Evolutionary conservation across 1,140 invertebrate species (phyloP).

Genomic region (Trichonephila clavipes): DNA sequence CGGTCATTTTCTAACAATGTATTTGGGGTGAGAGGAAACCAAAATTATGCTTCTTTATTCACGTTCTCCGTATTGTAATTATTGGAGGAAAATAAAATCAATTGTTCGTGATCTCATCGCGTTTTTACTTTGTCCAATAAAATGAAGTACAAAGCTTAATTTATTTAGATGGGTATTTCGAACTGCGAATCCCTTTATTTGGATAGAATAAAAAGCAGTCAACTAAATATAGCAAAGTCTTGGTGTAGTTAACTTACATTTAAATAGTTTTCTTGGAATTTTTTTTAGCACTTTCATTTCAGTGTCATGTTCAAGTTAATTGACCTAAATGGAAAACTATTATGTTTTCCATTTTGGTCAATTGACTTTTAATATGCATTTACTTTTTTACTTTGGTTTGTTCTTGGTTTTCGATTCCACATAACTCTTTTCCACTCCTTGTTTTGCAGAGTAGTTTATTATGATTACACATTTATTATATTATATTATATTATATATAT

Average conservation of each 20-base stretch:
- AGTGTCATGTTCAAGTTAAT: no score
- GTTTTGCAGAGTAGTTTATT: no score
- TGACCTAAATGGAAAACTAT: no score
- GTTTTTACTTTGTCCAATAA: background rate
- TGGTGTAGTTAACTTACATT: no score
- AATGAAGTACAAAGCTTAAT: background rate
- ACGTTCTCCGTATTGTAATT: background rate
- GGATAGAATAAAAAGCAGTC: background rate
- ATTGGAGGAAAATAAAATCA: background rate
- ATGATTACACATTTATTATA: no score
- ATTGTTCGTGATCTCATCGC: background rate
- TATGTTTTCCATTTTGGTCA: no score
- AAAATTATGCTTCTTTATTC: background rate
- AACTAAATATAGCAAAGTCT: no score
- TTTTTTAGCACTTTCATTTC: no score
- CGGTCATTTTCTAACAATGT: constrained; percentile 31
- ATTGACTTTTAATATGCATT: background rate
- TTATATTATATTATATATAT: no score
- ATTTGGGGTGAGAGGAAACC: background rate
- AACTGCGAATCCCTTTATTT: background rate
- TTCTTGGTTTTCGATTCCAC: background rate
- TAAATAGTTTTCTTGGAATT: no score
- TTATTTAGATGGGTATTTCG: background rate
- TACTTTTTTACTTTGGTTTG: no score
- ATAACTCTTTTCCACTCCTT: no score